Evolutionary conservation across 2,888 invertebrate species (phyloP).

Genomic region (Perithous albicinctus): DNA sequence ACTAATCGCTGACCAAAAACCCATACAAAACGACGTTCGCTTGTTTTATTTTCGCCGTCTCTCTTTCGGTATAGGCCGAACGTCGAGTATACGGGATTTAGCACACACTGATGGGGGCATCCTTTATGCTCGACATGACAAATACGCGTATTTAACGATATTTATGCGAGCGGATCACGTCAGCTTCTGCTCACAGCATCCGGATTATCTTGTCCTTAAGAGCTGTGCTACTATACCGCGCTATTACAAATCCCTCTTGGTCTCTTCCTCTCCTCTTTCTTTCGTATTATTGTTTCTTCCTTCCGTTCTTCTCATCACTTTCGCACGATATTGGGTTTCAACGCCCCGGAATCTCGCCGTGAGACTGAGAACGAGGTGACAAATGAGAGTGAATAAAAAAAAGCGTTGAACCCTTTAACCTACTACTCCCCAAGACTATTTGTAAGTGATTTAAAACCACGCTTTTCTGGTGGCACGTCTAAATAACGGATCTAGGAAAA

Average conservation of each 20-base stretch:
- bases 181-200: slow-evolving; percentile 78
- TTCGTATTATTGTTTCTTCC: slow-evolving; percentile 35
- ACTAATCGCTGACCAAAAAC: slow-evolving; percentile 55
- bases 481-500: too few species aligned
- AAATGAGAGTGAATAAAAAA: neutral
- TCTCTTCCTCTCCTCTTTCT: slow-evolving; percentile 48
- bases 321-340: slow-evolving; percentile 70
- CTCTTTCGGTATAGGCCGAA: neutral
- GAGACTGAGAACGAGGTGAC: slow-evolving; percentile 2
- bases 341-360: slow-evolving; percentile 1
- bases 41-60: slow-evolving; percentile 11
- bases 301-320: slow-evolving; percentile 24
- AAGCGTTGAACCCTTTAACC: neutral
- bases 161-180: slow-evolving; percentile 82
- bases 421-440: neutral
- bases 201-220: slow-evolving; percentile 80
- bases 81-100: slow-evolving; percentile 31
- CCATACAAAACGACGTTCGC: neutral
- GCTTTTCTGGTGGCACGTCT: neutral
- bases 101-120: slow-evolving; percentile 56
- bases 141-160: slow-evolving; percentile 81
- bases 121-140: slow-evolving; percentile 79
- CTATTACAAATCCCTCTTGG: slow-evolving; percentile 42
- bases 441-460: neutral
- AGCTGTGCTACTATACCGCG: slow-evolving; percentile 68